phyloP scores from a whole-genome alignment of 2,113 vertebrate species.

The Orientallactaga bullata region DNA sequence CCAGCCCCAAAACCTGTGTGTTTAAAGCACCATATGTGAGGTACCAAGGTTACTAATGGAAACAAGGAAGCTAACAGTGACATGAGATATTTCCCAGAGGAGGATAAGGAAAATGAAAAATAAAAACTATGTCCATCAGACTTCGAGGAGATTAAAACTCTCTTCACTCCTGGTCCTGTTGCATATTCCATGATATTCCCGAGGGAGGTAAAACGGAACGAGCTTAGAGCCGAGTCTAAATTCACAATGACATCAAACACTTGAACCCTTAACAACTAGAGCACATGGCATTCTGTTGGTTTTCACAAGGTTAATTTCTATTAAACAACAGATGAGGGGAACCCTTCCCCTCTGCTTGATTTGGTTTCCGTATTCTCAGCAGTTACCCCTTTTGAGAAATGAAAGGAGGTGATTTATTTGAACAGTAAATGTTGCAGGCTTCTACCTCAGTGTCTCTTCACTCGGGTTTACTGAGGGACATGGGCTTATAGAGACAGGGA shows the following conservation, averaged over 20 bases:
- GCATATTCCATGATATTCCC: no score
- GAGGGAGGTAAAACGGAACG: neutral
- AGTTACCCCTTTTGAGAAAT: neutral
- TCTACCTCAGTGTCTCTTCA: neutral
- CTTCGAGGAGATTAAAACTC: neutral
- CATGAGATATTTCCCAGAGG: neutral
- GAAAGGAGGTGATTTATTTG: neutral
- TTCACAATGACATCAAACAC: neutral
- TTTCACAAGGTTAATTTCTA: slow-evolving; percentile 16
- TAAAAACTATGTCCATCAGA: neutral
- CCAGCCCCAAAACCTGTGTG: neutral
- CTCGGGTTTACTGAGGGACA: neutral
- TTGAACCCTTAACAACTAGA: neutral
- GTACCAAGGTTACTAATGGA: neutral
- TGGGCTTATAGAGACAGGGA: no score
- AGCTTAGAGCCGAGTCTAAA: neutral
- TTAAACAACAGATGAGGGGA: neutral
- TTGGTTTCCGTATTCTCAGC: neutral
- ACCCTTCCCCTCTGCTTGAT: neutral
- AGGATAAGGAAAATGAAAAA: slow-evolving; percentile 26
- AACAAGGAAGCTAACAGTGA: neutral
- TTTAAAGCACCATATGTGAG: neutral
- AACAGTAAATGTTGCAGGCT: neutral
- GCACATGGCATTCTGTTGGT: neutral
- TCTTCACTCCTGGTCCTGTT: neutral